Evolutionary conservation across 2,113 vertebrate genomes (phyloP), one percentile per base, ranked within the genome.

Genomic region (Macroglossus sobrinus): DNA sequence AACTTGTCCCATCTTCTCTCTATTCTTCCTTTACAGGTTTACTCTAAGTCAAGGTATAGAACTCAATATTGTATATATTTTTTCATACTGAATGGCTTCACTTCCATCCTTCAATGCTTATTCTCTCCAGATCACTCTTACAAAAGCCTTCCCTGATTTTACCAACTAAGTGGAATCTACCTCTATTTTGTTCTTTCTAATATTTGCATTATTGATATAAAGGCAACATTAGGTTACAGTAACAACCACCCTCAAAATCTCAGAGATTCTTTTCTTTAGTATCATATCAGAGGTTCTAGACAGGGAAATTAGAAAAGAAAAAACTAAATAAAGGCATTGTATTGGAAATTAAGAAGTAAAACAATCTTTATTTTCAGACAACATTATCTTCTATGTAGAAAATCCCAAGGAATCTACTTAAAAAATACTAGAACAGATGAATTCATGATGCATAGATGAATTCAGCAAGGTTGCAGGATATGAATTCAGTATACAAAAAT

Each of bases 321-420:
- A 69, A 93, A 78, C 26, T 16, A 78, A 96, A 91, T 50, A 50
- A 50, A 69, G 47, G 2, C 5, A 30, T 66, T 79, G n/a, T 21
- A 88, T 57, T 93, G 28, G 38, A 74, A 79, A 95, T n/a, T 33
- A 92, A 87, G 66, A 87, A 40, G n/a, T 35, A 75, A 80, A 91
- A 84, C 87, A 59, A 47, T n/a, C 28, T 94, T 35, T 89, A 74
- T 84, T 91, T 96, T 22, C 1, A 79, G 68, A 75, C 45, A 66
- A 38, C 2, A 55, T 75, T 85, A 89, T 47, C 19, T n/a, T 81
- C 15, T 75, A 24, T 35, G 40, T 75, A 69, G 35, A 82, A 74
- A 88, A 76, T 43, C 10, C n/a, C 84, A 81, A 86, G 26, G 85
- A 63, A n/a, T 24, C 33, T 33, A 69, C 33, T 72, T 47, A 35